Base-by-base conservation (phyloP, 1,140 invertebrate genomes). In the Ladona fulva region DNA sequence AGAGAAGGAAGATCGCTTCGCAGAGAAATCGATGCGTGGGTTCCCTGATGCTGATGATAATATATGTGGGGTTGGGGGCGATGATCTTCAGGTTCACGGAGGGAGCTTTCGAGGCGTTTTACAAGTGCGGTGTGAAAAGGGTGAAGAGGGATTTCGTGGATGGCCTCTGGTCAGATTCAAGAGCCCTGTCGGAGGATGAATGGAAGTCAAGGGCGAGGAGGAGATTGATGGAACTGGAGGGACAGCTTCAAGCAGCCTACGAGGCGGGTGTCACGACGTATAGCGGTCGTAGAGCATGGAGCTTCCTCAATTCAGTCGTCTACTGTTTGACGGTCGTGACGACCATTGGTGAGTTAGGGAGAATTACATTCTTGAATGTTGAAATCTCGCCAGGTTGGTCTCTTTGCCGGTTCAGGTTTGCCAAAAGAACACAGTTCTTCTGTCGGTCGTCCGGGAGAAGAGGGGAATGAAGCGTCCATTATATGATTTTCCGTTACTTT, bases 281-380 rank as follows among this genome's bases (percentile, higher is more conserved):
- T 82, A 94, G 93, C 74, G 94, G 94, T 6, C 90, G 93, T 81
- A 91, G 90, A 81, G 92, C 92, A 14, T 98, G 97, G 95, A 96
- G 91, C 81, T 97, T 97, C 85, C 89, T 96, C 84, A 97, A 97
- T 84, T 92, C 95, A 0, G 89, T 98, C 77, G 91, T 97, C 78
- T 99, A 96, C 86, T 95, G 94, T 83, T 87, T 96, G 81, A 97
- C 96, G 77, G 89, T 98, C 79, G 89, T 97, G 80, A 96, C 96
- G 19, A 98, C 96, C 24, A 98, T 98, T 86, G 96, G 96, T 97
- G 90, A 92, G 89, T 81, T 74, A 22, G 24, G 25, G 7, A 37
- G 66, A 74, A 74, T 37, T n/a, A n/a, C n/a, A n/a, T n/a, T n/a
- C n/a, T n/a, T n/a, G n/a, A n/a, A n/a, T n/a, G n/a, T n/a, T n/a